phyloP scores from a whole-genome alignment of 2,797 vertebrate genomes.

The Chaenodraco wilsoni region DNA sequence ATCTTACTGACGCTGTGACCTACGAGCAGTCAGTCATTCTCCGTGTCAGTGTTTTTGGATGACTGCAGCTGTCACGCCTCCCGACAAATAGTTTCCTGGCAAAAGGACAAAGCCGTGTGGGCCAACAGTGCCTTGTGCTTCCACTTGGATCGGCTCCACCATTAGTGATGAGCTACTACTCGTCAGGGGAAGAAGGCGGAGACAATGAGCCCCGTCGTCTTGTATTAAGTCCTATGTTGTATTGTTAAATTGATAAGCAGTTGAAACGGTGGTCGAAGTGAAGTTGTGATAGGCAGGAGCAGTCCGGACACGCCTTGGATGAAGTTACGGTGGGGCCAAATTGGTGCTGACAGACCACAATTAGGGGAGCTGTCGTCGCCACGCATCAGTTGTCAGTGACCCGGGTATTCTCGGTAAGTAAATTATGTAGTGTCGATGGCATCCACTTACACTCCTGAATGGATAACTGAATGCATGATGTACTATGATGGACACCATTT shows the following conservation, averaged over 20 bases:
- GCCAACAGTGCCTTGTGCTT: slow-evolving; percentile 40
- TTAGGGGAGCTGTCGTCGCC: slow-evolving; percentile 66
- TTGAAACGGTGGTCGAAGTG: slow-evolving; percentile 35
- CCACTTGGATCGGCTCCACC: slow-evolving; percentile 50
- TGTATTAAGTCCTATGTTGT: slow-evolving; percentile 59
- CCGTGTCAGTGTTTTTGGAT: slow-evolving; percentile 60
- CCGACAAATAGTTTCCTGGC: slow-evolving; percentile 66
- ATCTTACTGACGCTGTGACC: slow-evolving; percentile 42
- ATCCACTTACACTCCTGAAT: slow-evolving; percentile 31
- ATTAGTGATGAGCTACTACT: slow-evolving; percentile 70
- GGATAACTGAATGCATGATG: slow-evolving; percentile 41
- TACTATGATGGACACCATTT: slow-evolving; percentile 8
- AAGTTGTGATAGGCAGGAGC: slow-evolving; percentile 43
- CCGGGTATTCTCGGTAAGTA: slow-evolving; percentile 50
- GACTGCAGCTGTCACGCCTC: slow-evolving; percentile 57
- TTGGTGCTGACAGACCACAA: slow-evolving; percentile 79
- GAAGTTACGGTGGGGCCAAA: slow-evolving; percentile 66
- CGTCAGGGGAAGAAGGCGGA: slow-evolving; percentile 59
- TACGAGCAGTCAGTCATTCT: slow-evolving; percentile 48
- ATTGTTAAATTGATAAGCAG: slow-evolving; percentile 61
- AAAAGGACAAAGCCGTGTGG: slow-evolving; percentile 51
- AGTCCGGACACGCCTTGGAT: slow-evolving; percentile 55
- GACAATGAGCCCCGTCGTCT: slow-evolving; percentile 63
- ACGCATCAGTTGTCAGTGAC: slow-evolving; percentile 71
- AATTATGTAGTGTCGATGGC: slow-evolving; percentile 46